phyloP scores from a whole-genome alignment of 2,797 vertebrate species.

The Hippopotamyrus pictus region DNA sequence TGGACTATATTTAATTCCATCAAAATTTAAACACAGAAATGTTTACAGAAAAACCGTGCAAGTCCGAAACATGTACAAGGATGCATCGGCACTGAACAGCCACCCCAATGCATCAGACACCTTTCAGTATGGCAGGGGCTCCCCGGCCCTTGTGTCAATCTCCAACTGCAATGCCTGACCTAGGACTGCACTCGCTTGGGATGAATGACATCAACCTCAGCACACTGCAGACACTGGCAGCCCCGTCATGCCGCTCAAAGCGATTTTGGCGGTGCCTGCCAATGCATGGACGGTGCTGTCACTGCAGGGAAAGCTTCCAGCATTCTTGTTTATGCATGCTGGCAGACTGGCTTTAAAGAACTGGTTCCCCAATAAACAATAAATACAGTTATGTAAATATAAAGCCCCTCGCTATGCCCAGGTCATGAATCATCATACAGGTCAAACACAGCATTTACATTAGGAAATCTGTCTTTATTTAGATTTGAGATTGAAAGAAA shows the following conservation, averaged over 20 bases:
- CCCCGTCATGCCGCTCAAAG: not conserved
- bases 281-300: not conserved
- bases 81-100: not conserved
- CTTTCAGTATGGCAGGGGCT: not conserved
- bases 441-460: not conserved
- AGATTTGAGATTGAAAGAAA: not conserved
- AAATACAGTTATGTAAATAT: not conserved
- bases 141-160: not conserved
- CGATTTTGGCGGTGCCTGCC: not conserved
- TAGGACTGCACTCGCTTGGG: not conserved
- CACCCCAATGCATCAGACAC: not conserved
- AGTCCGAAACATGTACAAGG: not conserved
- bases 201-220: not conserved
- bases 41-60: not conserved
- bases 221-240: not conserved
- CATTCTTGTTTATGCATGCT: not conserved
- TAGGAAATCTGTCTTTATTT: not conserved
- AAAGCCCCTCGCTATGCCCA: not conserved
- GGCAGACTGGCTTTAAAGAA: not conserved
- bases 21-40: not conserved
- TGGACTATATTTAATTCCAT: not conserved
- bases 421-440: slow-evolving; percentile 3
- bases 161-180: not conserved
- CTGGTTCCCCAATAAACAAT: not conserved
- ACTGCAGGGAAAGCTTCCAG: not conserved